Evolutionary conservation across 1,140 invertebrate species (phyloP), one percentile per base, ranked within the genome.

Genomic region (Ruditapes philippinarum): DNA sequence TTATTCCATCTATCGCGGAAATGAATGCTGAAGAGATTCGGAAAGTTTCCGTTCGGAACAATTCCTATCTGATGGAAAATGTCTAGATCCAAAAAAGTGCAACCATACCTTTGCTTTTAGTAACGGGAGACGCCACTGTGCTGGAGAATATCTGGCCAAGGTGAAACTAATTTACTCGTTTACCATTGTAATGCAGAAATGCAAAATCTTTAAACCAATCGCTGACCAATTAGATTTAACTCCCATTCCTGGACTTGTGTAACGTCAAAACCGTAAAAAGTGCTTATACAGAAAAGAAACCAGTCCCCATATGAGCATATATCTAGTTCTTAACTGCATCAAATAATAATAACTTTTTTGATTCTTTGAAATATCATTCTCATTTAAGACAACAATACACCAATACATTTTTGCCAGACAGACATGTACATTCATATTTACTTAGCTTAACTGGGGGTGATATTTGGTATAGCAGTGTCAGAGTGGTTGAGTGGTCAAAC

Each of bases 181-280:
- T n/a, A 36, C 78, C 0, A 80, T n/a, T n/a, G 17, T 80, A 3
- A 57, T 80, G 78, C 78, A 80, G 78, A 80, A 62, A 60, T 57
- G 49, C 25, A 51, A 45, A 19, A 60, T 80, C 19, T 11, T 76
- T 45, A 5, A 40, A 51, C 73, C 40, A 31, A 25, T 14, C 12
- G 73, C 22, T 25, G 42, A 76, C 49, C 4, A 12, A 4, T 22
- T 62, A 5, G 78, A 80, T 49, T 19, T 51, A 19, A 28, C n/a
- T 11, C 49, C 78, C 7, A 31, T 36, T 17, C 49, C 25, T 1
- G 78, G 78, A 22, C 78, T 80, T 9, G 78, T 80, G 3, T 80
- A 60, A 38, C 78, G 14, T 31, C 78, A n/a, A 62, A 80, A 28
- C 5, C 14, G 19, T 80, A 17, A 12, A 31, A 60, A 7, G 25